Evolutionary conservation across 2,888 invertebrate genomes (phyloP).

Genomic region (Eupelmus urozonus): DNA sequence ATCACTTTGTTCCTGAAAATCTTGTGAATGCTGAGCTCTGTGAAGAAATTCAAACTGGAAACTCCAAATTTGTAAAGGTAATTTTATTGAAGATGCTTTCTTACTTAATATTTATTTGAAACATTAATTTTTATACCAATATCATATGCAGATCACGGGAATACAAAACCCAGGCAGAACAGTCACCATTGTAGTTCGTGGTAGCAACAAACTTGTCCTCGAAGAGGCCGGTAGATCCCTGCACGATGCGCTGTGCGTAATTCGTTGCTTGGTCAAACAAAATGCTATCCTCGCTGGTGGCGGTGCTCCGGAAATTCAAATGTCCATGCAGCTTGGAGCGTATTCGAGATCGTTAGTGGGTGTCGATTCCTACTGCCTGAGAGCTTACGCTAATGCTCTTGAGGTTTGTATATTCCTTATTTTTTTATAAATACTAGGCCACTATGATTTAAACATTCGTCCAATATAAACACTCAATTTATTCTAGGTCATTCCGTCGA

Average conservation of each 20-base stretch:
- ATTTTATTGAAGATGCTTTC: not conserved
- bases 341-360: slow-evolving; percentile 91
- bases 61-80: slow-evolving; percentile 93
- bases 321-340: slow-evolving; percentile 90
- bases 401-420: slow-evolving; percentile 79
- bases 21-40: slow-evolving; percentile 94
- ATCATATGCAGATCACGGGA: slow-evolving; percentile 84
- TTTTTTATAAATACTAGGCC: not conserved
- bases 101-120: not conserved
- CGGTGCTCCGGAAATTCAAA: slow-evolving; percentile 97
- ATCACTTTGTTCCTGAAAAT: slow-evolving; percentile 96
- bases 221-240: slow-evolving; percentile 90
- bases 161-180: slow-evolving; percentile 93
- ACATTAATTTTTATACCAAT: slow-evolving; percentile 9
- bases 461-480: not conserved
- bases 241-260: slow-evolving; percentile 92
- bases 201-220: slow-evolving; percentile 89
- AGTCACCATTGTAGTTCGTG: slow-evolving; percentile 94
- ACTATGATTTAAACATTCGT: not conserved
- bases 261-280: slow-evolving; percentile 97
- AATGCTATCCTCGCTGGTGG: slow-evolving; percentile 96
- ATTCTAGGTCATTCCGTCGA: slow-evolving; percentile 87
- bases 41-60: slow-evolving; percentile 94
- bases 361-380: slow-evolving; percentile 96
- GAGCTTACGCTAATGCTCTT: slow-evolving; percentile 96